phyloP scores from a whole-genome alignment of 2,888 invertebrate species.

The Scaptomyza tumidula region DNA sequence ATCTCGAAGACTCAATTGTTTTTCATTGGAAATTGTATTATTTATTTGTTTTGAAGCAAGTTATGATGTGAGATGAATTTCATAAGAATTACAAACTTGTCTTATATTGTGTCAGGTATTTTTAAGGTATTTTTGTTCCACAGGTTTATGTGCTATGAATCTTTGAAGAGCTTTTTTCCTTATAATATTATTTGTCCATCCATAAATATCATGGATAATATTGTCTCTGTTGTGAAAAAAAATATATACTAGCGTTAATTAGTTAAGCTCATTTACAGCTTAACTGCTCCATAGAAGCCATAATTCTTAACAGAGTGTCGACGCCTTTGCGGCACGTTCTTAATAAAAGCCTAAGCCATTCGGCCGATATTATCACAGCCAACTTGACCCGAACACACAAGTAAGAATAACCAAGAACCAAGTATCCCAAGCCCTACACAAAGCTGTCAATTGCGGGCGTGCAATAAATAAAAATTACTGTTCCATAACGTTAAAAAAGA shows the following conservation, averaged over 20 bases:
- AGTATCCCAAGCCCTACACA: constrained; percentile 44
- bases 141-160: neutral
- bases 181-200: neutral
- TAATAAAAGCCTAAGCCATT: constrained; percentile 45
- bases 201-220: constrained; percentile 5
- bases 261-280: constrained; percentile 37
- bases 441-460: constrained; percentile 68
- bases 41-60: neutral
- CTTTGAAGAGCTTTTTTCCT: neutral
- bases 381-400: constrained; percentile 32
- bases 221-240: constrained; percentile 15
- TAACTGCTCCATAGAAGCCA: constrained; percentile 18
- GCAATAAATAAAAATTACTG: constrained; percentile 75
- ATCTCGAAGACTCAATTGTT: neutral
- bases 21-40: constrained; percentile 9
- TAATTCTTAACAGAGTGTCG: constrained; percentile 17
- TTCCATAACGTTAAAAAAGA: constrained; percentile 59
- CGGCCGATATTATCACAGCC: constrained; percentile 52
- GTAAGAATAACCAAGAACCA: constrained; percentile 2
- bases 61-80: neutral
- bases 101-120: neutral
- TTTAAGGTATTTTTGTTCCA: neutral
- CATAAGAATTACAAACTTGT: neutral
- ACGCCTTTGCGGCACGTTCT: constrained; percentile 35
- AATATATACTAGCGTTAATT: constrained; percentile 39